Evolutionary conservation across 2,888 invertebrate genomes (phyloP).

Genomic region (Xestia rhomboidea): DNA sequence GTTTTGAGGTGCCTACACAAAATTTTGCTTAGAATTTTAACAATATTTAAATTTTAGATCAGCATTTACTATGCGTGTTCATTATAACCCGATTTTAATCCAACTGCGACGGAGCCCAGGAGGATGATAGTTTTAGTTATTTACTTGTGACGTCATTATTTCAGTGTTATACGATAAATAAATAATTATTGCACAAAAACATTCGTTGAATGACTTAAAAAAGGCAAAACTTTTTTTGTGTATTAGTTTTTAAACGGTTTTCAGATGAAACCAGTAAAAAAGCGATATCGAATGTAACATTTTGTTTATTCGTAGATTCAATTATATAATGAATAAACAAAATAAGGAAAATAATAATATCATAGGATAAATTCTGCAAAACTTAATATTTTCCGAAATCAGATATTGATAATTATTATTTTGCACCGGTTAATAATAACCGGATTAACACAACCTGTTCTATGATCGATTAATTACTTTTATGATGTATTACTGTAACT

Average conservation of each 20-base stretch:
- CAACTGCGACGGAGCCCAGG: not conserved
- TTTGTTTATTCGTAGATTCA: not conserved
- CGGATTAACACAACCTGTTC: conserved; percentile 34
- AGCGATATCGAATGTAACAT: not conserved
- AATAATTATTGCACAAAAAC: not conserved
- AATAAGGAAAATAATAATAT: not conserved
- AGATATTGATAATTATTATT: conserved; percentile 9
- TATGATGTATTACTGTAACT: not conserved
- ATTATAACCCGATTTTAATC: not conserved
- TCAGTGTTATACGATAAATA: not conserved
- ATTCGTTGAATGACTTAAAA: too few species aligned
- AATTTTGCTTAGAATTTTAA: not conserved
- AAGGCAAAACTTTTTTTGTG: too few species aligned
- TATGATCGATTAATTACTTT: conserved; percentile 31
- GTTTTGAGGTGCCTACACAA: not conserved
- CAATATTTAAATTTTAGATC: not conserved
- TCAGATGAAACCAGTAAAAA: not conserved
- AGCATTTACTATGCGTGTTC: not conserved
- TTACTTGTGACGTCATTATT: not conserved
- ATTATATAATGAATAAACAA: not conserved
- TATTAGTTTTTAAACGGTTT: not conserved
- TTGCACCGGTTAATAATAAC: conserved; percentile 23
- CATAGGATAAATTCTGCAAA: not conserved
- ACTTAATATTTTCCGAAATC: conserved; percentile 4
- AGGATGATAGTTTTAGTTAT: not conserved